A percentile compares a stretch with the other conserved stretches of the same genome.
Conservation (phyloP, 2,797 vertebrate genomes). For the Menidia menidia region DNA sequence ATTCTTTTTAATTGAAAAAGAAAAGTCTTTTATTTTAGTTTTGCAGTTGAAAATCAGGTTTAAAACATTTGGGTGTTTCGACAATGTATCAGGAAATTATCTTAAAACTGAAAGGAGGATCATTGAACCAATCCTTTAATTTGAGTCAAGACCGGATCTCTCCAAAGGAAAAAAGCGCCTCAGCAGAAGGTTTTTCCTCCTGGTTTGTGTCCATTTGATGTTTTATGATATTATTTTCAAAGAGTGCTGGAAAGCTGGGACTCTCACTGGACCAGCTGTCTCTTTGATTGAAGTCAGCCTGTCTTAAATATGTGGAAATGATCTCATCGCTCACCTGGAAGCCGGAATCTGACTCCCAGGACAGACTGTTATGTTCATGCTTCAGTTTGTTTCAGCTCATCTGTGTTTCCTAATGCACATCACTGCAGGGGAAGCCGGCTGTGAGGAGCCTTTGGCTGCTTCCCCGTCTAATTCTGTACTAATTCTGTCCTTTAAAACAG, state of each 20-base stretch:
- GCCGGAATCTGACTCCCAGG: conserved; percentile 1
- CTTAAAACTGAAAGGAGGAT: not conserved
- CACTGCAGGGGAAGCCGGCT: conserved; percentile 6
- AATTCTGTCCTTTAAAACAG: conserved; percentile 26
- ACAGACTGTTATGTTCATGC: conserved; percentile 3
- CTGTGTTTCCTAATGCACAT: not conserved
- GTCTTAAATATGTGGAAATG: conserved; percentile 7
- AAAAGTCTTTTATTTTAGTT: no score
- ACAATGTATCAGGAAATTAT: not conserved
- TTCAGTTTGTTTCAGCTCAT: not conserved
- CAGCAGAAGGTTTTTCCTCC: not conserved
- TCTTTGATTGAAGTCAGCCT: conserved; percentile 13
- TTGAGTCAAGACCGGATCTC: conserved; percentile 21
- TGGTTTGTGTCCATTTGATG: not conserved
- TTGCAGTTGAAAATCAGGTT: no score
- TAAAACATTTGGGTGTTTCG: no score
- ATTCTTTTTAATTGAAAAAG: no score
- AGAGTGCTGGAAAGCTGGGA: not conserved
- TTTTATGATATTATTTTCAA: not conserved
- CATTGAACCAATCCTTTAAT: conserved; percentile 11
- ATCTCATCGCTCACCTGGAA: conserved; percentile 1
- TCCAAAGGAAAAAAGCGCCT: conserved; percentile 2
- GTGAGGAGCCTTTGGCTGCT: conserved; percentile 27
- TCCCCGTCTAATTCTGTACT: conserved; percentile 21
- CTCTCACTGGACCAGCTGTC: conserved; percentile 17